Base-by-base conservation (phyloP, 2,888 invertebrate species). In the Fragum fragum region DNA sequence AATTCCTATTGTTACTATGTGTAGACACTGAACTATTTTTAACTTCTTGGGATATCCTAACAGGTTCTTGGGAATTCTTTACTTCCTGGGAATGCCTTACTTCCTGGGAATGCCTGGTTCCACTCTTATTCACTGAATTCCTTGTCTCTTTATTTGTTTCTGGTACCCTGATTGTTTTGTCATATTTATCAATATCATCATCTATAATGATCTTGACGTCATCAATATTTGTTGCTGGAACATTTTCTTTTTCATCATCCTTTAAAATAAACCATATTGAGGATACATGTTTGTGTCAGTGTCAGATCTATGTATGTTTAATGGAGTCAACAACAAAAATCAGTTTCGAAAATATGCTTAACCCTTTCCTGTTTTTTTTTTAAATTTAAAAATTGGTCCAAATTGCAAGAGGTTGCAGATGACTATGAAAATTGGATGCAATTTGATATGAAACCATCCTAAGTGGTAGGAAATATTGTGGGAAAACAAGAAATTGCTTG, bases 131-230 rank as follows among this genome's bases (percentile, higher is more conserved):
- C 9, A 66, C 66, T 36, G 66, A 42, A 42, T 66, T 66, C 23
- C 66, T 66, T 36, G 32, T 9, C 21, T 66, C 66, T 66, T 66
- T 66, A 26, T 23, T 42, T 16, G 32, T 63, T 5, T 29, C 69
- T n/a, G 52, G 26, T 23, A 52, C 53, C 42, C 52, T 52, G 52
- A 52, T 23, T 52, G 18, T 52, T 28, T 70, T 70, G n/a, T 55
- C 71, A 57, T 55, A 55, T 55, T 55, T 71, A 55, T 71, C 69
- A n/a, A 97, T 97, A 94, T 93, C 92, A 28, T 91, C 90, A 28
- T 90, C 87, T 7, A 94, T 90, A 70, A 89, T 91, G 9, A 94
- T 88, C 68, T 90, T 91, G 0, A 94, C 93, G 77, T 94, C 92
- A 81, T 93, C 92, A 39, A 93, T 89, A 76, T 92, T 91, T 42